These are phyloP conservation scores for Heterodera filipjevi DNA, from an alignment of 2,888 invertebrate species.

Conservation along the genomic window DNA sequence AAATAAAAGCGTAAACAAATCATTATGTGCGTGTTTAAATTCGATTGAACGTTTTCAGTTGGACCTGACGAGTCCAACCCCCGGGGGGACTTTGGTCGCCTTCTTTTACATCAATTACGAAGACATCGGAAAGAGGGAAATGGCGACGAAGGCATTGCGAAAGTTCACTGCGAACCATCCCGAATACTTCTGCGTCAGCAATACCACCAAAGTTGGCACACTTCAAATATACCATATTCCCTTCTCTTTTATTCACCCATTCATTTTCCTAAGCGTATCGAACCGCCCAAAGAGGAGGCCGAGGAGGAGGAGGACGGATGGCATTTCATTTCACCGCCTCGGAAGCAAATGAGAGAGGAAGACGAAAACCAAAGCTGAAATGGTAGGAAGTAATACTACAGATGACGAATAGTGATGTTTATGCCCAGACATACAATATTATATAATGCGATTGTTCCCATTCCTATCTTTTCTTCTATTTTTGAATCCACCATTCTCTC, in stretches of 20 bases:
- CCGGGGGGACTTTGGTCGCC: not conserved
- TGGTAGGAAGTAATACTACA: too few species aligned
- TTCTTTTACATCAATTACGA: not conserved
- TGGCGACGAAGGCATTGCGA: not conserved
- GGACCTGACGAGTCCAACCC: not conserved
- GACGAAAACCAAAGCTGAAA: not conserved
- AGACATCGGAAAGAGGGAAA: not conserved
- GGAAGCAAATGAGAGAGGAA: conserved; percentile 1
- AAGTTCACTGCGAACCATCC: not conserved
- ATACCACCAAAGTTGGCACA: not conserved
- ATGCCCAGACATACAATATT: too few species aligned
- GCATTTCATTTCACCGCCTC: not conserved
- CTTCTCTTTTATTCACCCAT: not conserved
- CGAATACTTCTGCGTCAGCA: not conserved
- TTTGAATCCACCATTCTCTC: too few species aligned
- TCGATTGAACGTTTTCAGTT: not conserved
- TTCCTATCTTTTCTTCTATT: too few species aligned
- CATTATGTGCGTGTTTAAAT: too few species aligned
- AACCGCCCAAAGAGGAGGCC: not conserved
- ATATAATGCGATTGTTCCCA: too few species aligned
- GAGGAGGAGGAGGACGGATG: not conserved
- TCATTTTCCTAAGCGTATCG: not conserved
- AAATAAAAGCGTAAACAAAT: not conserved
- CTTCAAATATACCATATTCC: too few species aligned
- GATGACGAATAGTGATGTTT: too few species aligned